Percentiles rank a stretch among this genome's conserved stretches.
phyloP scores from a whole-genome alignment of 1,140 invertebrate species.

The Drosophila littoralis region DNA sequence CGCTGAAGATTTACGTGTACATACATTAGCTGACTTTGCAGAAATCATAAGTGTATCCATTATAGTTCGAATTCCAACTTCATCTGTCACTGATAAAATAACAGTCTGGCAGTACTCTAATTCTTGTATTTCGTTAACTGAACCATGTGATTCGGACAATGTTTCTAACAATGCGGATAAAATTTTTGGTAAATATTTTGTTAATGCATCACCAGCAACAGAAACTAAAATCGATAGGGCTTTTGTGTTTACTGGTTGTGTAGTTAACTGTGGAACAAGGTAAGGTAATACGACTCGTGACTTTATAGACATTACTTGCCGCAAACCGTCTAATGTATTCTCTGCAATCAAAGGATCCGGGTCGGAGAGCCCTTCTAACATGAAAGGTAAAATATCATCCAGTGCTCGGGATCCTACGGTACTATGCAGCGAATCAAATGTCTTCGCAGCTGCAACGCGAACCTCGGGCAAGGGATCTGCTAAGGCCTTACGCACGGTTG shows the following conservation, averaged over 20 bases:
- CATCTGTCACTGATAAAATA: conserved; percentile 94
- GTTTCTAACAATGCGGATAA: conserved; percentile 94
- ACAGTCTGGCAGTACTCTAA: conserved; percentile 97
- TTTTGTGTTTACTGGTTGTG: conserved; percentile 94
- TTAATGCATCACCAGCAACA: conserved; percentile 97
- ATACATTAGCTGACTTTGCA: conserved; percentile 88
- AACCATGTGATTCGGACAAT: conserved; percentile 89
- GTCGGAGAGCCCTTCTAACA: conserved; percentile 94
- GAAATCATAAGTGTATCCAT: conserved; percentile 96
- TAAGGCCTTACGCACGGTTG: conserved; percentile 96
- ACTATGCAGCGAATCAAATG: conserved; percentile 97
- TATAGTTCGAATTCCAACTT: conserved; percentile 93
- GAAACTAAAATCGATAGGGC: conserved; percentile 96
- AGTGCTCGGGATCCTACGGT: conserved; percentile 97
- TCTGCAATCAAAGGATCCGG: conserved; percentile 90
- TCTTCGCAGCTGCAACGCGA: conserved; percentile 96
- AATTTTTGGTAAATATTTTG: conserved; percentile 95
- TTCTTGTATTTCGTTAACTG: conserved; percentile 90
- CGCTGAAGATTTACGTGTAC: conserved; percentile 91
- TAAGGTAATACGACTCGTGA: conserved; percentile 97
- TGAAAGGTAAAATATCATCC: conserved; percentile 97
- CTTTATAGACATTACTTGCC: conserved; percentile 98
- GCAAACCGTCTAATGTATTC: conserved; percentile 95
- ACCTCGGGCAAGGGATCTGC: conserved; percentile 97
- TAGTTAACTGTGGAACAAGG: conserved; percentile 96